A percentile compares a stretch with the other conserved stretches of the same genome.
Evolutionary conservation across 2,797 vertebrate genomes (phyloP).

Genomic region (Percopsis omiscomaycus): DNA sequence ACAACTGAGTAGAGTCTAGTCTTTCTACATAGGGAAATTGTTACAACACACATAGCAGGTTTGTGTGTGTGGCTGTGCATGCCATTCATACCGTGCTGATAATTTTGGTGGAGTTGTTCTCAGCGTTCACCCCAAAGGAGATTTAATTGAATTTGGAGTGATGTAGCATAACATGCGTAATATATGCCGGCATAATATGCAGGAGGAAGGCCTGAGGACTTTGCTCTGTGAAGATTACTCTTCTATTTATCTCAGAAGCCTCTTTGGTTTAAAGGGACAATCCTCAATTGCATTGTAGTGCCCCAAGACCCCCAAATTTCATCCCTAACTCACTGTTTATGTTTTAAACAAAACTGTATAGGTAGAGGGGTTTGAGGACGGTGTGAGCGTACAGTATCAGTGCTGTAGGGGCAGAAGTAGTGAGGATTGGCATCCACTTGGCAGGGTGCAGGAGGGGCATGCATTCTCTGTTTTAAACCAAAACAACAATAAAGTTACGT

Average conservation of each 20-base stretch:
- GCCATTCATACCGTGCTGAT: background rate
- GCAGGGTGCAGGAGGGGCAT: no score
- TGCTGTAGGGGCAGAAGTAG: no score
- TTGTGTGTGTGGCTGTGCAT: background rate
- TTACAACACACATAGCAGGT: background rate
- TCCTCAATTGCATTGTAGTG: no score
- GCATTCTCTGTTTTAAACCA: no score
- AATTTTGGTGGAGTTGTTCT: constrained; percentile 29
- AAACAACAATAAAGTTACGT: no score
- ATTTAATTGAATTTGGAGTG: constrained; percentile 49
- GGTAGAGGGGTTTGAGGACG: no score
- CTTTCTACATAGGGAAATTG: constrained; percentile 34
- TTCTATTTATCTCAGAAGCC: constrained; percentile 30
- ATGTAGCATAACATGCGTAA: constrained; percentile 30
- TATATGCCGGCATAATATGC: constrained; percentile 37
- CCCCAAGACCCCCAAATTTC: no score
- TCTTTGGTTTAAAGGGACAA: constrained; percentile 43
- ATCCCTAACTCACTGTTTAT: no score
- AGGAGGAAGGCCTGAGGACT: constrained; percentile 34
- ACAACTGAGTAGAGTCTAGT: constrained; percentile 7
- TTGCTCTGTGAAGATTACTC: constrained; percentile 35
- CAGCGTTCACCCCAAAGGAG: constrained; percentile 31
- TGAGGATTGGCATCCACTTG: no score
- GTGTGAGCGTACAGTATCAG: no score
- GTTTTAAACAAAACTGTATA: no score